Conservation (phyloP, 2,113 vertebrate species). For the Arenaria interpres region DNA sequence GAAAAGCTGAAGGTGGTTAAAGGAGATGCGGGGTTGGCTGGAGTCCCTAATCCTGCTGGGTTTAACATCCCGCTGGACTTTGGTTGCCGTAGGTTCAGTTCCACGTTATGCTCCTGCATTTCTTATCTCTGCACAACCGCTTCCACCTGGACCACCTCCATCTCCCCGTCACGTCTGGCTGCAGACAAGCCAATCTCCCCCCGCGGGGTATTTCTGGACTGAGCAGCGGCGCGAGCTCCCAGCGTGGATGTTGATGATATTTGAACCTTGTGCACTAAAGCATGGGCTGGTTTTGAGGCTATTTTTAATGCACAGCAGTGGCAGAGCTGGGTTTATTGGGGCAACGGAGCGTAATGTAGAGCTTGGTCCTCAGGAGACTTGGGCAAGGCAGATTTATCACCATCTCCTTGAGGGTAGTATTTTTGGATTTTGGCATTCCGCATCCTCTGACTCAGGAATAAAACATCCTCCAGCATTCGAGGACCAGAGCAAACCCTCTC, state of each 20-base stretch:
- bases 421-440: neutral
- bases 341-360: neutral
- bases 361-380: neutral
- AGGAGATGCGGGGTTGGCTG: neutral
- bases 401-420: neutral
- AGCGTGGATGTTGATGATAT: neutral
- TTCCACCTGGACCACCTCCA: neutral
- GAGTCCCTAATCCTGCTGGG: neutral
- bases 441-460: neutral
- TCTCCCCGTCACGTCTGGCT: fast-evolving
- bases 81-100: neutral
- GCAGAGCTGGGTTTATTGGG: neutral
- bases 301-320: neutral
- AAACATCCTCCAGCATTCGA: neutral
- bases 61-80: neutral
- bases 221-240: neutral
- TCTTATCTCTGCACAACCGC: neutral
- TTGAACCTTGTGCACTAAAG: neutral
- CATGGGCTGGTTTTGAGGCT: neutral
- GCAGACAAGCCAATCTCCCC: neutral
- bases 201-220: fast-evolving
- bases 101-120: neutral
- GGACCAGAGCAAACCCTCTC: neutral
- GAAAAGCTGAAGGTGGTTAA: neutral
- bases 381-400: neutral